Evolutionary conservation across 2,888 invertebrate genomes (phyloP).

Genomic region (Unio delphinus): DNA sequence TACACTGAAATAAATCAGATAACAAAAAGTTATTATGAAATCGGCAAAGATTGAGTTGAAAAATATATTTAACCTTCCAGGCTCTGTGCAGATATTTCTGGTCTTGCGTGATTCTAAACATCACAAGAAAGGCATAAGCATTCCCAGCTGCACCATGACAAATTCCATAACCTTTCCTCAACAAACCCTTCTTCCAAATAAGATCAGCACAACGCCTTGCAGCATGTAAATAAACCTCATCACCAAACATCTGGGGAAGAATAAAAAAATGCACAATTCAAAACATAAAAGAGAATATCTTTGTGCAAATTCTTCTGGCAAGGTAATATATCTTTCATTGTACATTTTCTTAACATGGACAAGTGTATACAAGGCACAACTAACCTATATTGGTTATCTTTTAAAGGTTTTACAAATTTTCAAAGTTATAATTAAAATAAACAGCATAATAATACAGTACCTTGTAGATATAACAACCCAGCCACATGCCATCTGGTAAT

Average conservation of each 20-base stretch:
- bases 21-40: background rate
- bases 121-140: conserved; percentile 84
- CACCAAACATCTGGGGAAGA: conserved; percentile 77
- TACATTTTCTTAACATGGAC: no score
- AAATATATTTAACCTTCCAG: conserved; percentile 61
- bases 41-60: background rate
- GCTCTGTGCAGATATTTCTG: conserved; percentile 83
- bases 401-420: no score
- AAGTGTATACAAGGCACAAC: no score
- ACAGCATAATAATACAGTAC: no score
- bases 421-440: no score
- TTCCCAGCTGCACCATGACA: conserved; percentile 93
- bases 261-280: background rate
- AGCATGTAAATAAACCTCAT: conserved; percentile 79
- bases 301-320: background rate
- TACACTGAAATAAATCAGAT: no score
- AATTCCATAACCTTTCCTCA: conserved; percentile 87
- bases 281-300: background rate
- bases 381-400: no score
- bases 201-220: conserved; percentile 83
- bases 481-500: no score
- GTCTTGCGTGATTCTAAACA: conserved; percentile 86
- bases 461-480: no score
- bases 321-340: no score
- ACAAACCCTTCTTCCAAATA: conserved; percentile 85